Evolutionary conservation across 2,888 invertebrate species (phyloP), one percentile per base, ranked within the genome.

Genomic region (Lochmaea crataegi): DNA sequence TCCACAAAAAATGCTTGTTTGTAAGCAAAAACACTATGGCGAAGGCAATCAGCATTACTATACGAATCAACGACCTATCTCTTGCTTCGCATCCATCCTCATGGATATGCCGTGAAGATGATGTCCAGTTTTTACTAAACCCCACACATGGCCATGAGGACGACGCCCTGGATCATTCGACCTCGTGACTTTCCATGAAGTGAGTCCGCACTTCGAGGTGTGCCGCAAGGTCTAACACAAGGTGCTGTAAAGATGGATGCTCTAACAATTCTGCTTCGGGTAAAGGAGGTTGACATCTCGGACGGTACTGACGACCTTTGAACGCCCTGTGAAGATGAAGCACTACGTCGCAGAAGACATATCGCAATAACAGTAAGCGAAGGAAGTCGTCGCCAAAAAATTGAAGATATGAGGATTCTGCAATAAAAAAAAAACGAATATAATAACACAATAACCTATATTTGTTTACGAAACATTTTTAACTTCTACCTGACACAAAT

Each of bases 381-480:
- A 98, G 90, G 88, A 97, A 98, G 85, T 98, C 97, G 87, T 98
- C 98, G 57, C 96, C 96, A 88, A 97, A 94, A 88, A 97, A 97
- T 87, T 95, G 93, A 79, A 96, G 88, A 86, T 91, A 93, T 73
- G 90, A 90, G 63, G 90, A 87, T 84, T 93, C 93, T 93, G 84
- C 16, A 82, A 79, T n/a, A 63, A 56, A 3, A 73, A 3, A 73
- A 72, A n/a, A 12, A 42, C 32, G 1, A 41, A n/a, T 42, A 64
- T n/a, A 16, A 45, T 38, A 38, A 38, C 14, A 12, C 45, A 45
- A 45, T 45, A 45, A 45, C 7, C 7, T 38, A 7, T 7, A 7
- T 38, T 7, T 22, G 22, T 22, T 22, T 22, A 22, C 22, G 22
- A 22, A 22, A 22, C 1, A 22, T 7, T 38, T 38, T n/a, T n/a